Evolutionary conservation across 2,113 vertebrate genomes (phyloP).

Genomic region (Poeciliopsis prolifica): DNA sequence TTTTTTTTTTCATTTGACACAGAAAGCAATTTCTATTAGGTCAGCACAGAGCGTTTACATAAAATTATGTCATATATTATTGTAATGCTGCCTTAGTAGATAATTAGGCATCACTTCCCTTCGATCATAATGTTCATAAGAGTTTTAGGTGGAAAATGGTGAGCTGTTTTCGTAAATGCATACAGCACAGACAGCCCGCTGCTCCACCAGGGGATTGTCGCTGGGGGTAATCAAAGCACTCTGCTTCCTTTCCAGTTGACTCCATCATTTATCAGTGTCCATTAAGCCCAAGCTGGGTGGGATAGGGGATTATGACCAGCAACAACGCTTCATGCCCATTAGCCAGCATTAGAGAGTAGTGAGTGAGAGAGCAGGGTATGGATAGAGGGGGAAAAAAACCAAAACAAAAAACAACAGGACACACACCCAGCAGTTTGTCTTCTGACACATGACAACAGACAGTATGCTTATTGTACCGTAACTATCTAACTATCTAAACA

Average conservation of each 20-base stretch:
- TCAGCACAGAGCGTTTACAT: constrained; percentile 13
- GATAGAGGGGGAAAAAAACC: background rate
- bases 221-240: constrained; percentile 61
- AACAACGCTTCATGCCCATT: constrained; percentile 51
- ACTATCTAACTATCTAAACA: no score
- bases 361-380: constrained; percentile 40
- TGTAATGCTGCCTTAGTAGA: constrained; percentile 13
- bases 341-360: constrained; percentile 57
- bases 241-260: constrained; percentile 67
- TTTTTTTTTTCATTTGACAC: background rate
- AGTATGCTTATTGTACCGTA: constrained; percentile 47
- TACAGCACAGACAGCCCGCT: constrained; percentile 53
- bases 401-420: background rate
- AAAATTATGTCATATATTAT: constrained; percentile 30
- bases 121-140: constrained; percentile 19
- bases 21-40: constrained; percentile 11
- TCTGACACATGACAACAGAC: constrained; percentile 68
- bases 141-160: constrained; percentile 29
- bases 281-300: constrained; percentile 70
- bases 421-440: constrained; percentile 56
- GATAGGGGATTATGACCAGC: constrained; percentile 60
- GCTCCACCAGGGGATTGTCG: constrained; percentile 65
- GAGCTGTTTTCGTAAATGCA: constrained; percentile 45
- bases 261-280: constrained; percentile 75
- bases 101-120: constrained; percentile 32